A percentile compares a stretch with the other conserved stretches of the same genome.
Evolutionary conservation across 2,888 invertebrate genomes (phyloP).

Genomic region (Isotomurus palustris): DNA sequence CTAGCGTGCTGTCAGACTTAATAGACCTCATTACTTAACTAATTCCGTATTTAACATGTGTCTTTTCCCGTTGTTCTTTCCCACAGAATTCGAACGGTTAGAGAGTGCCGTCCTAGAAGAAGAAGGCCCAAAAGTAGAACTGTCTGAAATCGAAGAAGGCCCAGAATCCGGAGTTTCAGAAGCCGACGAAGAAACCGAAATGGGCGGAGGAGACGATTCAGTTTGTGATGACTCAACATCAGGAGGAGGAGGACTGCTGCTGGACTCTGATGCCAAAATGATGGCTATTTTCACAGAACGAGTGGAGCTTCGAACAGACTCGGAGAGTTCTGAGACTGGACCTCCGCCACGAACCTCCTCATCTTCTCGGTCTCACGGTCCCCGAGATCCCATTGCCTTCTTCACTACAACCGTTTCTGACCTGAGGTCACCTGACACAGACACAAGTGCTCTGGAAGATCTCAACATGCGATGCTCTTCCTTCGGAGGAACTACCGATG

Average conservation of each 20-base stretch:
- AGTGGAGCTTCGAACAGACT: conserved; percentile 43
- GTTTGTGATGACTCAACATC: not conserved
- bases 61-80: too few species aligned
- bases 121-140: conserved; percentile 74
- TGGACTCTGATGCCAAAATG: conserved; percentile 26
- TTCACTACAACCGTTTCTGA: conserved; percentile 44
- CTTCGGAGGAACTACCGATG: conserved; percentile 38
- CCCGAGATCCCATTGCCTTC: conserved; percentile 34
- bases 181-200: conserved; percentile 56
- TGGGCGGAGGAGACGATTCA: conserved; percentile 24
- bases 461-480: conserved; percentile 20
- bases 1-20: too few species aligned
- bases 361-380: not conserved
- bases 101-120: conserved; percentile 76
- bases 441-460: conserved; percentile 39
- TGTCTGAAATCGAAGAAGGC: conserved; percentile 55
- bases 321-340: conserved; percentile 11
- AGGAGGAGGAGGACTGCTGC: not conserved
- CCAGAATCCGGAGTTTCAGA: conserved; percentile 54
- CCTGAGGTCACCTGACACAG: conserved; percentile 39
- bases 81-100: conserved; percentile 79
- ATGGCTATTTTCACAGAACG: conserved; percentile 42
- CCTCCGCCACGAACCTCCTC: not conserved
- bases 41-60: too few species aligned
- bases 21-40: too few species aligned